Conservation (phyloP, 2,797 vertebrate genomes). For the Acridotheres tristis region DNA sequence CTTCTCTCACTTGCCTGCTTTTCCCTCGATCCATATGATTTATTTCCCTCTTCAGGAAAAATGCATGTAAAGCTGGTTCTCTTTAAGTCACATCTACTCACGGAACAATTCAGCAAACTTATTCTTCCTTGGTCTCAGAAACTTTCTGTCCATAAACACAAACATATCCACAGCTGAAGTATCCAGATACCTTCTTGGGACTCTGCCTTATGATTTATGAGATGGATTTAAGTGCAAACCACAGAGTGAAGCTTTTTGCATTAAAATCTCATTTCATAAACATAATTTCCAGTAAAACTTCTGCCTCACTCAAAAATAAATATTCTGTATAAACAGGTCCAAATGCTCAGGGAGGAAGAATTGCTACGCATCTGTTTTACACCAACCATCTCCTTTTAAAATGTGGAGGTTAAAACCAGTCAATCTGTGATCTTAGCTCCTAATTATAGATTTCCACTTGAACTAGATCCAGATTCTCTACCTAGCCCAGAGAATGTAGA, state of each 20-base stretch:
- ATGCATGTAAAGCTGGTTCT: background rate
- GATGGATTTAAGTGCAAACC: background rate
- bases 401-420: background rate
- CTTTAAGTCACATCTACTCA: background rate
- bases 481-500: conserved; percentile 23
- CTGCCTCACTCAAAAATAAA: background rate
- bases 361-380: background rate
- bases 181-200: background rate
- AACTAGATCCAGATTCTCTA: background rate
- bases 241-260: background rate
- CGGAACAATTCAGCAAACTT: background rate
- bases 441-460: conserved; percentile 9
- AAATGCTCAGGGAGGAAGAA: background rate
- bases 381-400: background rate
- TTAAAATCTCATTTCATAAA: background rate
- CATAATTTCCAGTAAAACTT: background rate
- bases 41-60: background rate
- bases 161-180: background rate
- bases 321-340: background rate
- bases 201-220: background rate
- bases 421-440: background rate
- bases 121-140: background rate
- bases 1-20: background rate
- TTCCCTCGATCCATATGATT: background rate
- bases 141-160: background rate